Evolutionary conservation across 1,140 invertebrate genomes (phyloP), one percentile per base, ranked within the genome.

Genomic region (Micrasema longulum): DNA sequence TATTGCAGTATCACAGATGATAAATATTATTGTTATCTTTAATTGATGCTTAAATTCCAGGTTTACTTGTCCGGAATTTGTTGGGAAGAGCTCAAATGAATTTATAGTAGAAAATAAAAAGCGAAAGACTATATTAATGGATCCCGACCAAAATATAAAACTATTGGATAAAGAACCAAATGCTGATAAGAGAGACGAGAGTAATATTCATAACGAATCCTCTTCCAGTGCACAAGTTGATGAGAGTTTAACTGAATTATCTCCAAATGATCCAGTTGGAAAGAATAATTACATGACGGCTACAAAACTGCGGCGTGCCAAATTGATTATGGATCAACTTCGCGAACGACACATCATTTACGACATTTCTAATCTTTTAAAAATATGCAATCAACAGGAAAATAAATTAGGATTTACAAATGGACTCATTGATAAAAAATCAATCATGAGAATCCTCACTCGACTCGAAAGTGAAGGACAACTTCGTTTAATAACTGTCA

Each of bases 301-400:
- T 14, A 67, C 52, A 41, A 36, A 71, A 57, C 14, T 75, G 12
- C 65, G 48, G 11, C 43, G 73, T 10, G 23, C 35, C 5, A 68
- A 69, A 12, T 31, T 75, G 1, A 75, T 75, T 23, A 16, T 72
- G 36, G 65, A 72, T 16, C 50, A 65, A 20, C 35, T 75, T 11
- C 65, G 43, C 6, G 20, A 72, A 52, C 31, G 68, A 11, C 70
- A 70, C 22, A 52, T 75, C 23, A 70, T 71, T 36, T 47, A 48
- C 18, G 48, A 66, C 11, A 26, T 69, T 2, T 5, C 11, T 38
- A 75, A 63, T 41, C 18, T 75, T 47, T 41, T 50, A 7, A 65
- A 60, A 22, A 52, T 50, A 26, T 57, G 52, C 20, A 57, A 22
- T n/a, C 20, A 31, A 11, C 23, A 45, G 20, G 63, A 75, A 48